Conservation (phyloP, 2,888 invertebrate species). For the Nasonia oneida region DNA sequence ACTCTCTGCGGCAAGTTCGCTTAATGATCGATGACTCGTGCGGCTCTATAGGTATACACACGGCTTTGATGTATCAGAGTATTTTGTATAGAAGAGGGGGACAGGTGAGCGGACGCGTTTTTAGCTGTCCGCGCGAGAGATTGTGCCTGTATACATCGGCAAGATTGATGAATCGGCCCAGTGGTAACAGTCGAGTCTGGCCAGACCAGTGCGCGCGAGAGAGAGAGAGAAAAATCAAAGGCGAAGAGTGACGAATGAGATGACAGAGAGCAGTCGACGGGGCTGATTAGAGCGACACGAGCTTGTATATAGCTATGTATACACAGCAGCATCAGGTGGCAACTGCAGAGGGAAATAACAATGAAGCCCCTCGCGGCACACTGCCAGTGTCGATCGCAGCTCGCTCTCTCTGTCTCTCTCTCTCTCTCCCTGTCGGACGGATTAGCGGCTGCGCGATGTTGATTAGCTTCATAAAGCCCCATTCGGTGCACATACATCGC, state of each 20-base stretch:
- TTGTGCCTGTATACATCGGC: not conserved
- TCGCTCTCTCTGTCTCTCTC: not conserved
- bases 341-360: not conserved
- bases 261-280: not conserved
- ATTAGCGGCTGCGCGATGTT: slow-evolving; percentile 11
- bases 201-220: not conserved
- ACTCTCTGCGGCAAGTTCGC: not conserved
- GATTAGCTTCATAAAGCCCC: slow-evolving; percentile 11
- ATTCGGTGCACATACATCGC: not conserved
- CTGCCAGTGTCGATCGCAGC: not conserved
- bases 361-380: not conserved
- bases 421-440: not conserved
- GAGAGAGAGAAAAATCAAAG: not conserved
- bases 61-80: not conserved
- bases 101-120: slow-evolving; percentile 51
- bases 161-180: not conserved
- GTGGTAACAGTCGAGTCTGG: not conserved
- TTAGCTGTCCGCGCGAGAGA: not conserved
- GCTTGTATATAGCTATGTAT: not conserved
- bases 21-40: slow-evolving; percentile 75
- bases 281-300: not conserved
- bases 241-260: not conserved
- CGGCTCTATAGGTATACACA: slow-evolving; percentile 58
- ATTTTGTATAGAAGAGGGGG: not conserved
- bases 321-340: not conserved